Evolutionary conservation across 37 sponge, comb jelly and placozoan genomes (phyloP).

Genomic region (Chondrilla cf. caribensis): DNA sequence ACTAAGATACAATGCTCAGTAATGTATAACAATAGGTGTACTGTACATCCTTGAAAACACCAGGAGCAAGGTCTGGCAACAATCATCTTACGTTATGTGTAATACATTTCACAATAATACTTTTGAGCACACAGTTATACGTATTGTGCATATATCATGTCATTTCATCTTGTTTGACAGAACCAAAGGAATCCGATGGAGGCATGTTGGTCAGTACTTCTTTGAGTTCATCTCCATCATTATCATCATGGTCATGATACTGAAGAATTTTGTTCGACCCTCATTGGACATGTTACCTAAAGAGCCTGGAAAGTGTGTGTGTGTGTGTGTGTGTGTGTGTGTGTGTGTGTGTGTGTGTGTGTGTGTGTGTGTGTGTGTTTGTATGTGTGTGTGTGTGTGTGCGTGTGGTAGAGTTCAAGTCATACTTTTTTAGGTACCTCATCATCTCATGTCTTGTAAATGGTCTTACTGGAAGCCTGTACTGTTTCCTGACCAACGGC

Average conservation of each 20-base stretch:
- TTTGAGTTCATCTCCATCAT: constrained; percentile 24
- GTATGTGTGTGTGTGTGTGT: constrained; percentile 19
- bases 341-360: constrained; percentile 22
- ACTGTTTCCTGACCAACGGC: constrained; percentile 75
- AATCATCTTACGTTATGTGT: no score
- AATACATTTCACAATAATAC: not conserved
- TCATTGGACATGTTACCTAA: not conserved
- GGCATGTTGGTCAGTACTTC: constrained; percentile 33
- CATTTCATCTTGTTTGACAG: no score
- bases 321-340: constrained; percentile 26
- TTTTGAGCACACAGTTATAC: not conserved
- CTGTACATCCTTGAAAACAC: no score
- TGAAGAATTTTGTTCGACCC: constrained; percentile 25
- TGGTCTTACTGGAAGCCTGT: constrained; percentile 49
- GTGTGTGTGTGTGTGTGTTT: constrained; percentile 19
- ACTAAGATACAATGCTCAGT: no score
- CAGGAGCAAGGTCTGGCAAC: no score
- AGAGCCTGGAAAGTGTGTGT: not conserved
- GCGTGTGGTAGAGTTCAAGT: not conserved
- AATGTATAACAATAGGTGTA: no score
- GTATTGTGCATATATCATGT: not conserved
- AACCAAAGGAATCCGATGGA: constrained; percentile 29
- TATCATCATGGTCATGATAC: not conserved
- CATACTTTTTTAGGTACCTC: constrained; percentile 7
- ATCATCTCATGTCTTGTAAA: not conserved